Percentiles rank a stretch among this genome's conserved stretches.
These are phyloP conservation scores for Trichogramma pretiosum DNA, from an alignment of 1,140 invertebrate species.

Conservation along the genomic window DNA sequence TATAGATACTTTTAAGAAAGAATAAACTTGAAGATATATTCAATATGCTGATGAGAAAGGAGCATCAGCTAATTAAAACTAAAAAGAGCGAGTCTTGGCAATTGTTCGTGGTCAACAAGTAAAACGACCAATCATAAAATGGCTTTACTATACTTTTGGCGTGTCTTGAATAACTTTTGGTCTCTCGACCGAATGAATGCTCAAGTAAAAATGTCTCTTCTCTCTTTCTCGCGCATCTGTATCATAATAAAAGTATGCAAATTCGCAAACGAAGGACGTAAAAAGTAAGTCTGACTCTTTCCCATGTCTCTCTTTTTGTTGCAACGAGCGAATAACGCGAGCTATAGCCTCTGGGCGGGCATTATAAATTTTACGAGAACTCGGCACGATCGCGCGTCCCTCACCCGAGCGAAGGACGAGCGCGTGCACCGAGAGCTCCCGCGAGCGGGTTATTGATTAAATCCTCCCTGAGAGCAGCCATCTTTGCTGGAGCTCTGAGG, in stretches of 20 bases:
- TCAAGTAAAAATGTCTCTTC: neutral
- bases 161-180: too few species aligned
- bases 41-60: too few species aligned
- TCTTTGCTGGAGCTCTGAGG: conserved; percentile 32
- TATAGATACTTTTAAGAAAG: too few species aligned
- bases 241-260: neutral
- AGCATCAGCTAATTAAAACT: too few species aligned
- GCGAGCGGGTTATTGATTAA: conserved; percentile 43
- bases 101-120: too few species aligned
- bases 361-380: conserved; percentile 1
- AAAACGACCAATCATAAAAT: too few species aligned
- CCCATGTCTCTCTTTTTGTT: too few species aligned
- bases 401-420: conserved; percentile 24
- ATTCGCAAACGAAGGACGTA: neutral
- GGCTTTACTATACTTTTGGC: too few species aligned
- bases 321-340: neutral
- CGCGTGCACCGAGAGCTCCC: conserved; percentile 11
- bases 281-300: too few species aligned
- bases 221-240: neutral
- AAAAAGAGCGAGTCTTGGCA: too few species aligned
- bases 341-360: neutral
- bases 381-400: conserved; percentile 20
- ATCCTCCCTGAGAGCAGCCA: conserved; percentile 37
- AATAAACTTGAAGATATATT: too few species aligned
- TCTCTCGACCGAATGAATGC: too few species aligned